Conservation (phyloP, 2,797 vertebrate species). For the Melanitta fusca region DNA sequence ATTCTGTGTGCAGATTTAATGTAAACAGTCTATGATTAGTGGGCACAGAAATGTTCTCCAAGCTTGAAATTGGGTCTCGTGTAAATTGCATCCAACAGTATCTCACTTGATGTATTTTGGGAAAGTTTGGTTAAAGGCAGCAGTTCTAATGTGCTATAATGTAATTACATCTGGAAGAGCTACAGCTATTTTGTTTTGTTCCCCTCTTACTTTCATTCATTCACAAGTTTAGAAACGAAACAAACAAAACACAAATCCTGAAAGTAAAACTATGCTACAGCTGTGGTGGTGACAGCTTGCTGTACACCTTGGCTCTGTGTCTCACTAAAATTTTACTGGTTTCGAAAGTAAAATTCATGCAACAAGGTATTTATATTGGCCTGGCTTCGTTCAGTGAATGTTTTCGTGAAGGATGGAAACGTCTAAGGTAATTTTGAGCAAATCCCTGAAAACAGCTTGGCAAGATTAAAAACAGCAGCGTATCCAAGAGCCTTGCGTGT, state of each 20-base stretch:
- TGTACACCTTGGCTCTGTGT: not conserved
- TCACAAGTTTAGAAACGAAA: not conserved
- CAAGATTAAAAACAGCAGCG: not conserved
- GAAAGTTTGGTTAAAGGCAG: not conserved
- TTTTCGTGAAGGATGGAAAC: slow-evolving; percentile 5
- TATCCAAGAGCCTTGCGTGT: slow-evolving; percentile 41
- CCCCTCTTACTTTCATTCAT: not conserved
- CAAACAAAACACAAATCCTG: slow-evolving; percentile 26
- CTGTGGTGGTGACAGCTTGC: not conserved
- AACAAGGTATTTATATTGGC: slow-evolving; percentile 7
- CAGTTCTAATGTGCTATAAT: not conserved
- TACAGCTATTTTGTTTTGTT: not conserved
- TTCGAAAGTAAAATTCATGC: slow-evolving; percentile 20
- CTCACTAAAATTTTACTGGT: not conserved
- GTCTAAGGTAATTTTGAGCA: not conserved
- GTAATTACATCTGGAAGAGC: not conserved
- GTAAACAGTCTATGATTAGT: not conserved
- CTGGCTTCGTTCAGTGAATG: not conserved
- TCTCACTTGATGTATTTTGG: not conserved
- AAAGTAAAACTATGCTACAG: slow-evolving; percentile 40
- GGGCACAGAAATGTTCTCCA: not conserved
- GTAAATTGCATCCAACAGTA: not conserved
- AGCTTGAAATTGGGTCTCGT: not conserved
- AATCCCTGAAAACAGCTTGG: not conserved
- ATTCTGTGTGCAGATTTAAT: not conserved